These are phyloP conservation scores for Oreochromis aureus DNA, from an alignment of 2,113 vertebrate species.

Conservation along the genomic window DNA sequence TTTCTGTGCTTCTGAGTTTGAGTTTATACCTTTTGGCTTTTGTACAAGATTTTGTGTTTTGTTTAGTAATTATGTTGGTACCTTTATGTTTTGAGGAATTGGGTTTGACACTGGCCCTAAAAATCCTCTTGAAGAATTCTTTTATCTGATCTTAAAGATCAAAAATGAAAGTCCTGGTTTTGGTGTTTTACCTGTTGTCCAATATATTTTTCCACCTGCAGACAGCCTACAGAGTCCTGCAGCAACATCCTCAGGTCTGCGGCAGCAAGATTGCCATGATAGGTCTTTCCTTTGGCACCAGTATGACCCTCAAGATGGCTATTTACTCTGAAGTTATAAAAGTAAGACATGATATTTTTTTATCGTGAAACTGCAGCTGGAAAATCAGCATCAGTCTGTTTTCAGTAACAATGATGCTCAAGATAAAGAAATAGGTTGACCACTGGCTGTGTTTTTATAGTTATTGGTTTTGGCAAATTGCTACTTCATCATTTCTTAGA, in stretches of 20 bases:
- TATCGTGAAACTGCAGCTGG: background rate
- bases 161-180: background rate
- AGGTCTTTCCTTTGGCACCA: too few relatives aligned
- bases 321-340: too few relatives aligned
- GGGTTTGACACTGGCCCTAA: background rate
- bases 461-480: background rate
- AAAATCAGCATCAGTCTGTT: background rate
- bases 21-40: background rate
- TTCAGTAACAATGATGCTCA: background rate
- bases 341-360: too few relatives aligned
- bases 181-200: background rate
- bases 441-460: background rate
- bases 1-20: background rate
- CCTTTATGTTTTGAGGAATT: background rate
- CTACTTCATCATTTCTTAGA: background rate
- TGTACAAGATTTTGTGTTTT: background rate
- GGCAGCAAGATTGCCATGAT: too few relatives aligned
- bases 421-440: fast-evolving
- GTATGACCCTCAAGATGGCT: too few relatives aligned
- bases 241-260: too few relatives aligned
- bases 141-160: background rate
- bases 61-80: background rate
- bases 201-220: too few relatives aligned
- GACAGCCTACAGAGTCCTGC: too few relatives aligned
- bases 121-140: background rate